These are phyloP conservation scores for Cephalopterus ornatus DNA, from an alignment of 2,113 vertebrate genomes.

Conservation along the genomic window DNA sequence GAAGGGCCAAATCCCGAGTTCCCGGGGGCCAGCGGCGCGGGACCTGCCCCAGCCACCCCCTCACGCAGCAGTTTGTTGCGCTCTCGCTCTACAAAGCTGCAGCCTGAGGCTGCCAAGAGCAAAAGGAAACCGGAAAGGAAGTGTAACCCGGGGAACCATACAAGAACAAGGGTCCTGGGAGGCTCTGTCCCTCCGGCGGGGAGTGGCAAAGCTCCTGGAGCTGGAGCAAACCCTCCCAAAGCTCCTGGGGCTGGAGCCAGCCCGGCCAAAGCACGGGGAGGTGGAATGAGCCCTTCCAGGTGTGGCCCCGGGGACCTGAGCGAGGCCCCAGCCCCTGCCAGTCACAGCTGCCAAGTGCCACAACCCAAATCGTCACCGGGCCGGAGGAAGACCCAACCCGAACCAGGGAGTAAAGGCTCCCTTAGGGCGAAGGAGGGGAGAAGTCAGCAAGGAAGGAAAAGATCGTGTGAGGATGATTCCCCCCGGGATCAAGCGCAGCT, in stretches of 20 bases:
- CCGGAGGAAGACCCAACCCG: neutral
- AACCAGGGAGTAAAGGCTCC: rapidly evolving
- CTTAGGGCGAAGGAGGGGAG: neutral
- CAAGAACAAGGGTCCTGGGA: rapidly evolving
- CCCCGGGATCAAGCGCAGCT: rapidly evolving
- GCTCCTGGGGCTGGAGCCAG: neutral
- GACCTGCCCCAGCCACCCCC: rapidly evolving
- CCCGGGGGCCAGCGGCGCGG: neutral
- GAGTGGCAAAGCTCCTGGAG: rapidly evolving
- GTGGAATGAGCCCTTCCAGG: neutral
- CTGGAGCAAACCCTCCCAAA: neutral
- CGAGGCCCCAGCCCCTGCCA: rapidly evolving
- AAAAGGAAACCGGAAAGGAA: rapidly evolving
- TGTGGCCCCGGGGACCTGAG: rapidly evolving
- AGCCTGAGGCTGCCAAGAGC: neutral
- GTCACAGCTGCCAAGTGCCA: rapidly evolving
- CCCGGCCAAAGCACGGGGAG: neutral
- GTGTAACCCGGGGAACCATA: rapidly evolving
- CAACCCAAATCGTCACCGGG: rapidly evolving
- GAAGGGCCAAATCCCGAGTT: rapidly evolving
- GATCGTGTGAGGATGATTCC: rapidly evolving
- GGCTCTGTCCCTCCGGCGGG: neutral
- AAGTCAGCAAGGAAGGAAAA: neutral
- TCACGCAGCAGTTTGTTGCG: rapidly evolving
- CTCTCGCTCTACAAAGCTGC: rapidly evolving